Conservation (phyloP, 1,140 invertebrate species). For the Arctopsyche grandis region DNA sequence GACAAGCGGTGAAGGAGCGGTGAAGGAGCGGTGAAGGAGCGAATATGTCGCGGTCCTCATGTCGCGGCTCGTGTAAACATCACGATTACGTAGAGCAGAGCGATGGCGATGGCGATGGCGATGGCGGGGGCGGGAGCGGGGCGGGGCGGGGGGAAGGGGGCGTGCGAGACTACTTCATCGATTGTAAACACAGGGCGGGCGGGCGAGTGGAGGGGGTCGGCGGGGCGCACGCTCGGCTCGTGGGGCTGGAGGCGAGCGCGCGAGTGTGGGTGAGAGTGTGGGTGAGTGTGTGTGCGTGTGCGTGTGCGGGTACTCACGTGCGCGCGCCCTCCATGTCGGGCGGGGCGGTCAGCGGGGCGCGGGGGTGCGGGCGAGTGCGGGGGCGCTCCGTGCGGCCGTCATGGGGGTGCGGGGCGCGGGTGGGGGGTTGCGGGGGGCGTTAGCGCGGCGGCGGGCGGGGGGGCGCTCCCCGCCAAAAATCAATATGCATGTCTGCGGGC, state of each 20-base stretch:
- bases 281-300: not conserved
- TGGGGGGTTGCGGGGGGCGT: conserved; percentile 26
- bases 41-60: too few relatives aligned
- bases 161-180: not conserved
- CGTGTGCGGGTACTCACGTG: conserved; percentile 25
- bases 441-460: conserved; percentile 55
- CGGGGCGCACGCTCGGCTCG: not conserved
- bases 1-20: too few relatives aligned
- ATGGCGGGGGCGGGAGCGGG: not conserved
- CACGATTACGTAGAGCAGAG: too few relatives aligned
- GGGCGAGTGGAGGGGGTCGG: not conserved
- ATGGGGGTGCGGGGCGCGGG: not conserved
- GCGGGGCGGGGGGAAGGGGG: not conserved
- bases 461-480: conserved; percentile 66
- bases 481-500: conserved; percentile 69
- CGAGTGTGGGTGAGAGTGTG: not conserved
- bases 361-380: not conserved
- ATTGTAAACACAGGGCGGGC: not conserved
- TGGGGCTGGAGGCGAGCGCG: not conserved
- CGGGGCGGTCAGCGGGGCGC: conserved; percentile 11
- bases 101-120: not conserved
- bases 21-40: too few relatives aligned
- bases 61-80: too few relatives aligned
- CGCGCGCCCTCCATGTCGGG: conserved; percentile 33
- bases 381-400: not conserved